These are phyloP conservation scores for Anolis sagrei DNA, from an alignment of 2,113 vertebrate species.

Conservation along the genomic window DNA sequence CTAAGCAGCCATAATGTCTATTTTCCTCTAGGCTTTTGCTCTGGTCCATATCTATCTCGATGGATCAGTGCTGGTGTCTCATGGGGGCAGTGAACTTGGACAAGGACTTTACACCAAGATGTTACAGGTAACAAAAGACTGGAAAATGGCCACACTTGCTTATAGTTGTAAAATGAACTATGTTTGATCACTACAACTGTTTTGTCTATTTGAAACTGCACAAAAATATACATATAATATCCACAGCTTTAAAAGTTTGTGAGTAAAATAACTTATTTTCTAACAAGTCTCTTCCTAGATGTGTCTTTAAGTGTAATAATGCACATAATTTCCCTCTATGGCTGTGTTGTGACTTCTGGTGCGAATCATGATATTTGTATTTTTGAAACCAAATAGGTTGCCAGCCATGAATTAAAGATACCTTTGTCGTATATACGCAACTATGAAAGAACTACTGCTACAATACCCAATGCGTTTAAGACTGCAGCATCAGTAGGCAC, in stretches of 20 bases:
- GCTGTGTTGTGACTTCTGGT: not conserved
- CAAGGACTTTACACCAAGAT: constrained; percentile 90
- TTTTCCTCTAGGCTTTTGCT: constrained; percentile 77
- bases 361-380: constrained; percentile 4
- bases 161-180: not conserved
- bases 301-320: not conserved
- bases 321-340: not conserved
- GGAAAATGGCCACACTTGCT: not conserved
- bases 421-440: constrained; percentile 79
- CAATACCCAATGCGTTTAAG: constrained; percentile 80
- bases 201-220: not conserved
- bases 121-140: constrained; percentile 75
- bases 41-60: constrained; percentile 87
- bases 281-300: not conserved
- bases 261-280: not conserved
- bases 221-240: not conserved
- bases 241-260: not conserved
- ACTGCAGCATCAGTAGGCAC: constrained; percentile 82
- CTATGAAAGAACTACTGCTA: constrained; percentile 83
- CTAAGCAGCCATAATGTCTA: not conserved
- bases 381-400: constrained; percentile 74
- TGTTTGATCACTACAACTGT: not conserved
- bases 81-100: constrained; percentile 84
- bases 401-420: constrained; percentile 82
- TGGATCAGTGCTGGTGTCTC: constrained; percentile 85